Percentiles rank a stretch among this genome's conserved stretches.
These are phyloP conservation scores for Dicaeum eximium DNA, from an alignment of 2,113 vertebrate genomes.

Conservation along the genomic window DNA sequence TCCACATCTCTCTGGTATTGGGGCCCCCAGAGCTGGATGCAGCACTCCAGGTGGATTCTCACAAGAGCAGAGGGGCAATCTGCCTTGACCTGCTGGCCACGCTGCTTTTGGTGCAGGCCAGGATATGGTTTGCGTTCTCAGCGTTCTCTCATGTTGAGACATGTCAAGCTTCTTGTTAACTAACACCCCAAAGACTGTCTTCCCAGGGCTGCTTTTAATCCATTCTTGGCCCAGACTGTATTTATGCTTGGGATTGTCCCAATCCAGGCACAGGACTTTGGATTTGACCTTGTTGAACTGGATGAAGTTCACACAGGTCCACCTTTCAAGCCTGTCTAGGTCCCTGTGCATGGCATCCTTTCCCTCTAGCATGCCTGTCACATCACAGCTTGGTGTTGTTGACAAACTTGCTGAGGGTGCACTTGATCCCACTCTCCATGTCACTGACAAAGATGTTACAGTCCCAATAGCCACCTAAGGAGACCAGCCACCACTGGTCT, in stretches of 20 bases:
- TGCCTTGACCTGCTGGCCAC: background rate
- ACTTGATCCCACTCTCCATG: background rate
- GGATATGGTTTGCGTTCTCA: background rate
- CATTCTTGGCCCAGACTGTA: background rate
- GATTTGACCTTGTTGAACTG: background rate
- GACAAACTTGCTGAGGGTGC: background rate
- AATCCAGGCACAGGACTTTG: background rate
- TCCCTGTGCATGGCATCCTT: background rate
- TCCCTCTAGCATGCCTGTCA: background rate
- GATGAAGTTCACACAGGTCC: background rate
- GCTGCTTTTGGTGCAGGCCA: background rate
- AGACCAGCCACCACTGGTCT: background rate
- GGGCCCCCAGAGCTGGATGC: background rate
- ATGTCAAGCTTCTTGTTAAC: background rate
- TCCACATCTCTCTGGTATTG: background rate
- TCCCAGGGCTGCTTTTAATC: background rate
- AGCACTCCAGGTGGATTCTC: background rate
- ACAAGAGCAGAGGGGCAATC: background rate
- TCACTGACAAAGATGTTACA: background rate
- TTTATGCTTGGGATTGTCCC: background rate
- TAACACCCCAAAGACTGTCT: background rate
- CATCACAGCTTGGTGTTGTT: background rate
- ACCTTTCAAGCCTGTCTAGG: background rate
- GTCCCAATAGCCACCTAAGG: background rate
- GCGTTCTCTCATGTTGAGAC: no score